Conservation (phyloP, 2,797 vertebrate species). For the Coluber constrictor region DNA sequence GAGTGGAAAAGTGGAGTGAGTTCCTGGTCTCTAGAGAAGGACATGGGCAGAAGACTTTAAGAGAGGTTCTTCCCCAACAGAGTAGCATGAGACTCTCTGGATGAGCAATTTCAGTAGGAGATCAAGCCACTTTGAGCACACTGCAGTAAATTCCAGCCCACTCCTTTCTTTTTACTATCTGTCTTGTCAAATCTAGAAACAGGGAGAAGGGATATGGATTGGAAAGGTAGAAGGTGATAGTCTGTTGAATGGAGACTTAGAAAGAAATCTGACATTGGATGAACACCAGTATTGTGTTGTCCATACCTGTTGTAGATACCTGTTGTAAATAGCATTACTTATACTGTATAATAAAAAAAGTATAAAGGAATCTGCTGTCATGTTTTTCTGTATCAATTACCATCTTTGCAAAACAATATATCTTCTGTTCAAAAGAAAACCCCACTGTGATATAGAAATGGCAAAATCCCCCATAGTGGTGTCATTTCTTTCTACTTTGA, state of each 20-base stretch:
- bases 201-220: not conserved
- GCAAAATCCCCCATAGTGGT: not conserved
- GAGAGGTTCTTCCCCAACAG: not conserved
- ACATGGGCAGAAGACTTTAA: not conserved
- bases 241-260: not conserved
- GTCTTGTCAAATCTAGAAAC: not conserved
- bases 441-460: not conserved
- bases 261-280: not conserved
- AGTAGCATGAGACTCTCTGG: not conserved
- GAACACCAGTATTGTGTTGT: not conserved
- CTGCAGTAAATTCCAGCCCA: not conserved
- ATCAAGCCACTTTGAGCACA: not conserved
- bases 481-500: not conserved
- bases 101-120: not conserved
- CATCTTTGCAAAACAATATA: not conserved
- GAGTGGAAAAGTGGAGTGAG: not conserved
- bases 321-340: not conserved
- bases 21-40: not conserved
- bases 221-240: not conserved
- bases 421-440: not conserved
- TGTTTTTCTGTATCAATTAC: not conserved
- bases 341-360: not conserved
- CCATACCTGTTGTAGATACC: not conserved
- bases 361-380: not conserved
- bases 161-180: not conserved